Conservation (phyloP, 2,888 invertebrate genomes). For the Aleiodes alternator region DNA sequence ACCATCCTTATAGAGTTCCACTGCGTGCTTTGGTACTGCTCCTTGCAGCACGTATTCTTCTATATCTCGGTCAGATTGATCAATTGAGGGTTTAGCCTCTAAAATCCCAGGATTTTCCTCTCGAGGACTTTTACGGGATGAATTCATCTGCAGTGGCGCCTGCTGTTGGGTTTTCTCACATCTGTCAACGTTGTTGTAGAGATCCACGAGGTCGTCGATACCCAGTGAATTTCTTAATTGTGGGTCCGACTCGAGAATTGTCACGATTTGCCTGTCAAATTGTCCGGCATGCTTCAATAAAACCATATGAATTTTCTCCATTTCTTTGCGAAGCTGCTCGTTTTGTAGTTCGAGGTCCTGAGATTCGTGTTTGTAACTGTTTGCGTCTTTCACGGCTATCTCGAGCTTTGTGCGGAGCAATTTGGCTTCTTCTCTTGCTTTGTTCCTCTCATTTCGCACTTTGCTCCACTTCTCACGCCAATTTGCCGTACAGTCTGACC, state of each 20-base stretch:
- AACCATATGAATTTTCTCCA: slow-evolving; percentile 85
- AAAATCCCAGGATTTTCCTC: slow-evolving; percentile 58
- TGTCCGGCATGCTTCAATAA: slow-evolving; percentile 84
- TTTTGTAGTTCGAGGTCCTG: slow-evolving; percentile 87
- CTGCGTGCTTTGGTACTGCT: slow-evolving; percentile 80
- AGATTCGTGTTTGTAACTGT: slow-evolving; percentile 85
- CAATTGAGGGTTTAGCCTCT: slow-evolving; percentile 45
- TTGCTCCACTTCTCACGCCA: slow-evolving; percentile 98
- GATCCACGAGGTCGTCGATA: slow-evolving; percentile 66
- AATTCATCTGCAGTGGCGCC: slow-evolving; percentile 55
- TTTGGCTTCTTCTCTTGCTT: slow-evolving; percentile 93
- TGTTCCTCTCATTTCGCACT: slow-evolving; percentile 94
- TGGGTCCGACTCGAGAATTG: slow-evolving; percentile 69
- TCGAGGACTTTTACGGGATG: slow-evolving; percentile 54
- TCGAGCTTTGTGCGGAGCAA: slow-evolving; percentile 89
- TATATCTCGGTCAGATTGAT: slow-evolving; percentile 69
- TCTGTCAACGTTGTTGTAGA: slow-evolving; percentile 66
- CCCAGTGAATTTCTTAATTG: slow-evolving; percentile 67
- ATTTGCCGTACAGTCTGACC: slow-evolving; percentile 98
- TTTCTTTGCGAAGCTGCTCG: slow-evolving; percentile 86
- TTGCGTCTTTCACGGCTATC: slow-evolving; percentile 84
- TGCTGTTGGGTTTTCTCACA: slow-evolving; percentile 52
- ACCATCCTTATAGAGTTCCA: slow-evolving; percentile 76
- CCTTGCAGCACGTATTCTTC: slow-evolving; percentile 82
- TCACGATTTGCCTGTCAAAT: slow-evolving; percentile 78